A percentile compares a stretch with the other conserved stretches of the same genome.
These are phyloP conservation scores for Cabera pusaria DNA, from an alignment of 2,888 invertebrate genomes.

Conservation along the genomic window DNA sequence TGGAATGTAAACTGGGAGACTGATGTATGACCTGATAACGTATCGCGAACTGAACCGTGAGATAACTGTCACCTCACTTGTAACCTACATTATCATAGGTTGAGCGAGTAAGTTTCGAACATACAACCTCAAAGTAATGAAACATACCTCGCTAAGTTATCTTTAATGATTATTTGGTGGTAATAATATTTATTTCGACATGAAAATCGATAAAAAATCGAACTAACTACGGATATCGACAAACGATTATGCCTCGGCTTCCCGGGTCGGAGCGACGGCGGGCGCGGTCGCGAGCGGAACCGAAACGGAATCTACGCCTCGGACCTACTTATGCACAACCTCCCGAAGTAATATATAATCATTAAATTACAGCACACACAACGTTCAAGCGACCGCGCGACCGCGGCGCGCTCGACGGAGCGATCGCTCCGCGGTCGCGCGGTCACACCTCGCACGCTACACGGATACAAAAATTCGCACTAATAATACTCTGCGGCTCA, in stretches of 20 bases:
- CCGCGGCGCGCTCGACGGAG: too few relatives aligned
- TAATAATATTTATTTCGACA: constrained; percentile 9
- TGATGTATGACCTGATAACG: too few relatives aligned
- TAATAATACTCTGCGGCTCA: constrained; percentile 75
- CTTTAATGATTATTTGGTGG: constrained; percentile 3
- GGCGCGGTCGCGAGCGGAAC: too few relatives aligned
- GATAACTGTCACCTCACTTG: too few relatives aligned
- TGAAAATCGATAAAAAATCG: constrained; percentile 36
- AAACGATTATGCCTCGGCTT: constrained; percentile 11
- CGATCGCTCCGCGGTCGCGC: too few relatives aligned
- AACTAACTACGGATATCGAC: constrained; percentile 34
- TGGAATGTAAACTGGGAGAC: constrained; percentile 29
- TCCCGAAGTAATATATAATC: constrained; percentile 62
- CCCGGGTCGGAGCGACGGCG: too few relatives aligned
- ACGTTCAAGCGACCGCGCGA: too few relatives aligned
- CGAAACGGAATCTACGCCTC: constrained; percentile 38
- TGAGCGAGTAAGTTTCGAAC: background rate
- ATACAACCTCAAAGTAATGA: background rate
- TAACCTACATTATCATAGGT: too few relatives aligned
- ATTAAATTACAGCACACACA: constrained; percentile 52
- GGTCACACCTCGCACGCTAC: too few relatives aligned
- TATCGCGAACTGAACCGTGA: too few relatives aligned
- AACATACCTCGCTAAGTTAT: constrained; percentile 3
- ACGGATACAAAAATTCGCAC: constrained; percentile 79
- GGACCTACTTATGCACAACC: constrained; percentile 59